Conservation (phyloP, 2,113 vertebrate genomes). For the Mesembrinibis cayennensis region DNA sequence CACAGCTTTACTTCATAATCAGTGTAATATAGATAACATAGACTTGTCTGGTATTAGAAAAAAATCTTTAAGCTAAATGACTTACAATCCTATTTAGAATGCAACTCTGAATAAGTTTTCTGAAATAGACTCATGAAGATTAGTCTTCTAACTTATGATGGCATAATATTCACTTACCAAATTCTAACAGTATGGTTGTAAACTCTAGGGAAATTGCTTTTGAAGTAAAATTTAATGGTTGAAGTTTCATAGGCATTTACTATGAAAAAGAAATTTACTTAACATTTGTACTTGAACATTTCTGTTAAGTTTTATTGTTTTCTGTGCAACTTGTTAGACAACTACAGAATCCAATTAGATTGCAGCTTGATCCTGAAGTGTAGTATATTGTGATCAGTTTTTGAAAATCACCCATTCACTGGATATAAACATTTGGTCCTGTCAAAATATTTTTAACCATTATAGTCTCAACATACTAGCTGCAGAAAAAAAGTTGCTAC, state of each 20-base stretch:
- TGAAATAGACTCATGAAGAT: not conserved
- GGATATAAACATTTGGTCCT: conserved; percentile 11
- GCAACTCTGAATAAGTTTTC: not conserved
- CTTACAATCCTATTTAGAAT: not conserved
- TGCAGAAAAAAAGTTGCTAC: conserved; percentile 55
- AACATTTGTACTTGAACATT: not conserved
- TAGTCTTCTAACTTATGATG: not conserved
- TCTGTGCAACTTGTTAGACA: not conserved
- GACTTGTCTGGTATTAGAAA: not conserved
- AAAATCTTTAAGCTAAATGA: not conserved
- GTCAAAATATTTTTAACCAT: conserved; percentile 3
- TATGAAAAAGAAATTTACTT: not conserved
- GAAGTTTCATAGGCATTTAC: not conserved
- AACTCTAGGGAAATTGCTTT: not conserved
- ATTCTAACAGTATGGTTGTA: not conserved
- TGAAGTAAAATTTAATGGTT: not conserved
- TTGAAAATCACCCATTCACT: not conserved
- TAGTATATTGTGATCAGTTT: not conserved
- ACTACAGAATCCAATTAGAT: not conserved
- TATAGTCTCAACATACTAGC: not conserved
- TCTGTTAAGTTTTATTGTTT: not conserved
- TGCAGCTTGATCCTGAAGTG: not conserved
- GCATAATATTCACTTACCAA: not conserved
- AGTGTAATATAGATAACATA: not conserved
- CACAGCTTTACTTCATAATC: not conserved